Evolutionary conservation across 2,888 invertebrate genomes (phyloP).

Genomic region (Ochropleura plecta): DNA sequence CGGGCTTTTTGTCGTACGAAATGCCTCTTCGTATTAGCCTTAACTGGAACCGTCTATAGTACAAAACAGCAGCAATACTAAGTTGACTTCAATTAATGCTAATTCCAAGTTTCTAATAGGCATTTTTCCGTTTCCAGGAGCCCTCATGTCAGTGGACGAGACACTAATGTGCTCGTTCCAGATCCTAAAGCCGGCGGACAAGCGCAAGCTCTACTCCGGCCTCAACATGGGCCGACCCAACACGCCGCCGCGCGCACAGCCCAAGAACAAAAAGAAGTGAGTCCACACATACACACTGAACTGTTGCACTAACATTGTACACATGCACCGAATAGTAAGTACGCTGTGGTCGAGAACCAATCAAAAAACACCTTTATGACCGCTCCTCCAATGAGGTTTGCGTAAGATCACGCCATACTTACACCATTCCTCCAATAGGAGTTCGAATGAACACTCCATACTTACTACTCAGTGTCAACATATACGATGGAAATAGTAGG

Average conservation of each 20-base stretch:
- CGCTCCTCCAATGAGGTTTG: background rate
- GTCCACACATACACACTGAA: conserved; percentile 71
- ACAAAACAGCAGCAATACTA: background rate
- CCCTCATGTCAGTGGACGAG: conserved; percentile 99
- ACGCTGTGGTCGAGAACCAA: conserved; percentile 17
- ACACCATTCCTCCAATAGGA: conserved; percentile 7
- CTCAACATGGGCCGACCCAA: conserved; percentile 98
- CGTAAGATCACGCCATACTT: conserved; percentile 29
- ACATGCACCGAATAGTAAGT: conserved; percentile 33
- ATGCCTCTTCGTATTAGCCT: background rate
- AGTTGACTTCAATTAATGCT: background rate
- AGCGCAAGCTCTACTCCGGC: conserved; percentile 98
- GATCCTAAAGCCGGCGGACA: conserved; percentile 99
- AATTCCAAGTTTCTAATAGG: background rate
- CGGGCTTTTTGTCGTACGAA: background rate
- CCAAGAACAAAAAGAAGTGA: conserved; percentile 98
- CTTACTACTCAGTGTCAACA: conserved; percentile 48
- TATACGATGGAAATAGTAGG: conserved; percentile 49
- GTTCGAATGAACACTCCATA: conserved; percentile 25
- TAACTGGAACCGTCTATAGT: background rate
- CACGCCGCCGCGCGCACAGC: conserved; percentile 98
- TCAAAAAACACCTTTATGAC: conserved; percentile 18
- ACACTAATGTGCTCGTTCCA: conserved; percentile 99
- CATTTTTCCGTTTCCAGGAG: conserved; percentile 87
- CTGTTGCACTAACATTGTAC: conserved; percentile 54